These are phyloP conservation scores for Eretmochelys imbricata DNA, from an alignment of 2,113 vertebrate species.

Conservation along the genomic window DNA sequence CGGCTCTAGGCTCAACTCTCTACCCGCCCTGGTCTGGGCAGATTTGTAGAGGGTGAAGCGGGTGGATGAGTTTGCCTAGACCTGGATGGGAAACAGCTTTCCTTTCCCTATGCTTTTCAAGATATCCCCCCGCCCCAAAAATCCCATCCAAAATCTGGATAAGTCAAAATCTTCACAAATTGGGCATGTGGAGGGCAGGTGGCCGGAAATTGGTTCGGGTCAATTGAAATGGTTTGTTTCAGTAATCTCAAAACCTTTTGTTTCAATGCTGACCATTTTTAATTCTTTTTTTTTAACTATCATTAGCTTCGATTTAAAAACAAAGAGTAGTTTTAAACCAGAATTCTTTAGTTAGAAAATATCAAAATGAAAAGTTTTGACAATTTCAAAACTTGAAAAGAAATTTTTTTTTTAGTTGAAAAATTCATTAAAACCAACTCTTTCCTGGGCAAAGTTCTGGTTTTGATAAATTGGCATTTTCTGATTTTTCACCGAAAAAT, in stretches of 20 bases:
- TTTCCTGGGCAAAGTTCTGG: not conserved
- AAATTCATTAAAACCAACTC: not conserved
- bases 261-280: not conserved
- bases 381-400: not conserved
- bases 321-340: not conserved
- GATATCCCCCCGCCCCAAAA: not conserved
- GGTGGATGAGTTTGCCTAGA: not conserved
- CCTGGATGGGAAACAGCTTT: not conserved
- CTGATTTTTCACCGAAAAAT: not conserved
- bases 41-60: not conserved
- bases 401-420: not conserved
- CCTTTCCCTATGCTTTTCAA: not conserved
- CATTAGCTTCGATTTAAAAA: not conserved
- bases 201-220: not conserved
- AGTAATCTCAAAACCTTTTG: not conserved
- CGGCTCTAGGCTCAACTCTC: not conserved
- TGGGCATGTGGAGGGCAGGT: not conserved
- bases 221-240: not conserved
- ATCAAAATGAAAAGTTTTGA: not conserved
- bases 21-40: not conserved
- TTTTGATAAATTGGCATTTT: not conserved
- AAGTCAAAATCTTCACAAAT: not conserved
- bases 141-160: not conserved
- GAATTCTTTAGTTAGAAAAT: not conserved
- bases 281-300: not conserved